A percentile compares a stretch with the other conserved stretches of the same genome.
Evolutionary conservation across 2,797 vertebrate species (phyloP).

Genomic region (Argyrosomus regius): DNA sequence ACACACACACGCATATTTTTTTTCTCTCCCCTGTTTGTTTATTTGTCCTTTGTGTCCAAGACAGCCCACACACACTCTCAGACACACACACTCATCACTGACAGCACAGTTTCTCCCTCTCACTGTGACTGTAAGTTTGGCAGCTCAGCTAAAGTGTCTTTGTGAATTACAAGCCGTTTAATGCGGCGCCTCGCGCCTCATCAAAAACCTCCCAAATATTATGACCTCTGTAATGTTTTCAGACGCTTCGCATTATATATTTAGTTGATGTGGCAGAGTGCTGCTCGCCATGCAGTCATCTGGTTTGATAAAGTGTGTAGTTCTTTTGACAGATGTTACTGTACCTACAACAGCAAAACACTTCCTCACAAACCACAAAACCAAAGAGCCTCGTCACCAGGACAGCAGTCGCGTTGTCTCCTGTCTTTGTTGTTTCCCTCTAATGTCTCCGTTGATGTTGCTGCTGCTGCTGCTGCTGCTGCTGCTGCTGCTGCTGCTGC

Average conservation of each 20-base stretch:
- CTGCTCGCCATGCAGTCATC: conserved; percentile 28
- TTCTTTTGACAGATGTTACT: conserved; percentile 60
- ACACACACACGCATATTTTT: conserved; percentile 20
- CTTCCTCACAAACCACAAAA: conserved; percentile 38
- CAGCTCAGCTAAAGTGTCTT: conserved; percentile 62
- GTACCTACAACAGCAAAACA: conserved; percentile 58
- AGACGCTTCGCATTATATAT: conserved; percentile 53
- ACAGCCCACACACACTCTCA: conserved; percentile 38
- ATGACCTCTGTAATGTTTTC: conserved; percentile 56
- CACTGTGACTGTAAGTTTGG: conserved; percentile 51
- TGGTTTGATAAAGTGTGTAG: conserved; percentile 50
- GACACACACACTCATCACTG: conserved; percentile 43
- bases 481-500: conserved; percentile 22
- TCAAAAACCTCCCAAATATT: conserved; percentile 54
- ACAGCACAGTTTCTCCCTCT: conserved; percentile 49
- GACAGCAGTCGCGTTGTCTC: conserved; percentile 65
- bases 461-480: too few species aligned
- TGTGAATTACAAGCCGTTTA: conserved; percentile 65
- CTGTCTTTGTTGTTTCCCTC: conserved; percentile 68
- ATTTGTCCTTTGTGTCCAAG: conserved; percentile 64
- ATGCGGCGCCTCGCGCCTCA: conserved; percentile 48
- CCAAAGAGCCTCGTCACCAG: conserved; percentile 57
- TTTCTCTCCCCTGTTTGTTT: conserved; percentile 35
- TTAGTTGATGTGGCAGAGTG: conserved; percentile 60
- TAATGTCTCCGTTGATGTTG: conserved; percentile 50